These are phyloP conservation scores for Drosophila grimshawi DNA, from an alignment of 1,140 invertebrate genomes.

Conservation along the genomic window DNA sequence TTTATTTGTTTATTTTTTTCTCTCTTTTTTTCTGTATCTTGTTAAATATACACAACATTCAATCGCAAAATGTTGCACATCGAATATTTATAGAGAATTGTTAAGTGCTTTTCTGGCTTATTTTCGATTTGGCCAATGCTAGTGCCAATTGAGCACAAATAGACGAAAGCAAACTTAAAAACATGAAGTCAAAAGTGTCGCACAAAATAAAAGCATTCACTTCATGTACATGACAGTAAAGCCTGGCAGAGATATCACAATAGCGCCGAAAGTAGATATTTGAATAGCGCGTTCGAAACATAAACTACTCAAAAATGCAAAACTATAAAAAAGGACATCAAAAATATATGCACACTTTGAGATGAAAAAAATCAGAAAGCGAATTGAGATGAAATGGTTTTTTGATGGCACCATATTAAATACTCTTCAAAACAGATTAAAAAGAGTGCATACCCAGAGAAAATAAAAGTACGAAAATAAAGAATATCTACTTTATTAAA, in stretches of 20 bases:
- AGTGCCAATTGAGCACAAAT: conserved; percentile 33
- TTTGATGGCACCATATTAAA: background rate
- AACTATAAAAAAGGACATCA: conserved; percentile 22
- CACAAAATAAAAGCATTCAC: conserved; percentile 23
- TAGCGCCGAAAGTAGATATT: conserved; percentile 26
- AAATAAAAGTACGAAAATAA: background rate
- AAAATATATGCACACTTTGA: conserved; percentile 25
- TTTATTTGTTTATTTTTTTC: conserved; percentile 12
- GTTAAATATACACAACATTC: conserved; percentile 13
- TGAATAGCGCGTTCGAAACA: conserved; percentile 34
- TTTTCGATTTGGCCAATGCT: conserved; percentile 16
- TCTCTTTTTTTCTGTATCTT: conserved; percentile 1
- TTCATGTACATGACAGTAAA: background rate
- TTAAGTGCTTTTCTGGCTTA: conserved; percentile 10
- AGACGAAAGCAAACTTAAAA: conserved; percentile 1
- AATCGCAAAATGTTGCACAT: conserved; percentile 26
- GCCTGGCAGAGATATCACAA: conserved; percentile 20
- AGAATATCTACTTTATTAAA: too few species aligned
- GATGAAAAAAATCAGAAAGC: conserved; percentile 17
- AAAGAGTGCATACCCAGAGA: background rate
- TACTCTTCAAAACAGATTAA: background rate
- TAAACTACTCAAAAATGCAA: conserved; percentile 41
- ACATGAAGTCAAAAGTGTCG: conserved; percentile 23
- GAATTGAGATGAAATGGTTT: conserved; percentile 11
- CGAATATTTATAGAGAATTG: conserved; percentile 43